A percentile compares a stretch with the other conserved stretches of the same genome.
Conservation (phyloP, 2,797 vertebrate genomes). For the Tachyglossus aculeatus region DNA sequence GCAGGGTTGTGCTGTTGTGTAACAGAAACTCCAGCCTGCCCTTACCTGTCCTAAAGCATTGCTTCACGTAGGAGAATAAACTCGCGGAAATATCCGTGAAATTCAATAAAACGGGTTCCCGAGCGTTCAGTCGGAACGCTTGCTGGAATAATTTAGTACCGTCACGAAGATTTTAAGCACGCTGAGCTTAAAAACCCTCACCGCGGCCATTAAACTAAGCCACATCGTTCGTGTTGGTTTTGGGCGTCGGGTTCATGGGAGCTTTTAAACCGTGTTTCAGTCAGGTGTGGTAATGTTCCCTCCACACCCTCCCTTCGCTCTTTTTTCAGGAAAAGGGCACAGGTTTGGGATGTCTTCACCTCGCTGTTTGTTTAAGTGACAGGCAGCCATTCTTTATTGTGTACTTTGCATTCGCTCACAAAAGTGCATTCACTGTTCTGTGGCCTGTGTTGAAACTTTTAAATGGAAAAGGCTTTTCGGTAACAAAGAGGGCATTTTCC, state of each 20-base stretch:
- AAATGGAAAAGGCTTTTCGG: conserved; percentile 48
- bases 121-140: conserved; percentile 26
- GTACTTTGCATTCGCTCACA: conserved; percentile 30
- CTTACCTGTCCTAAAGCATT: conserved; percentile 76
- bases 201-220: not conserved
- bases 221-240: not conserved
- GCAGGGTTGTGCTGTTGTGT: conserved; percentile 77
- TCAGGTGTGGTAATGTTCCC: conserved; percentile 9
- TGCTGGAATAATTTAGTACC: conserved; percentile 4
- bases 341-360: conserved; percentile 5
- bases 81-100: conserved; percentile 70
- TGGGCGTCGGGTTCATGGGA: not conserved
- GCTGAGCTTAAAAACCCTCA: not conserved
- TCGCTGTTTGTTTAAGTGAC: conserved; percentile 15
- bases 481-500: conserved; percentile 51
- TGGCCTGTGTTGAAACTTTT: conserved; percentile 51
- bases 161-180: conserved; percentile 3
- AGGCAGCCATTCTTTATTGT: conserved; percentile 22
- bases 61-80: conserved; percentile 77
- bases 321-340: conserved; percentile 13
- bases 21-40: conserved; percentile 84
- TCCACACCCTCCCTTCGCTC: conserved; percentile 11
- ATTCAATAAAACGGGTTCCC: conserved; percentile 69
- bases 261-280: not conserved
- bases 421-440: conserved; percentile 29